Conservation (phyloP, 1,140 invertebrate species). For the Panagrolaimus sp. region DNA sequence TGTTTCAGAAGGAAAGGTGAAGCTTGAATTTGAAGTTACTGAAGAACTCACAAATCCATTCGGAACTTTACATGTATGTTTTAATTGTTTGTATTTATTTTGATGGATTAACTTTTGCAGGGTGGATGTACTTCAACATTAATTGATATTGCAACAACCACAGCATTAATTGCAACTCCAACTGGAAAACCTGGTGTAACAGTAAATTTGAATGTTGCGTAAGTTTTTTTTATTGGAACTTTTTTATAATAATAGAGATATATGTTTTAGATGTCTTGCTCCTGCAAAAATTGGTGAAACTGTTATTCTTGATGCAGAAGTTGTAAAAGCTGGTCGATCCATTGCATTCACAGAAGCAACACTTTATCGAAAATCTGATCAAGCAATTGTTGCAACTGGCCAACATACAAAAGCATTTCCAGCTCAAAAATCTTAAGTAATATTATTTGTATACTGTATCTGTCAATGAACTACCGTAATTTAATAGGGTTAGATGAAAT, state of each 20-base stretch:
- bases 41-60: conserved; percentile 32
- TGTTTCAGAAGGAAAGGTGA: conserved; percentile 31
- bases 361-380: conserved; percentile 24
- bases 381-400: conserved; percentile 29
- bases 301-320: conserved; percentile 73
- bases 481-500: too few relatives aligned
- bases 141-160: conserved; percentile 39
- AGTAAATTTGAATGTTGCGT: conserved; percentile 36
- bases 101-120: too few relatives aligned
- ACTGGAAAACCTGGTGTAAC: conserved; percentile 26
- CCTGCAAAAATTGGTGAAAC: conserved; percentile 72
- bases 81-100: too few relatives aligned
- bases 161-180: conserved; percentile 27
- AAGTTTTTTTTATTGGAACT: conserved; percentile 20
- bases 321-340: conserved; percentile 71
- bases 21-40: conserved; percentile 40
- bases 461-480: too few relatives aligned
- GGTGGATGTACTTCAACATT: conserved; percentile 38
- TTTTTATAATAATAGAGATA: neutral
- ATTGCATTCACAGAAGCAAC: conserved; percentile 68
- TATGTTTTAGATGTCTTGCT: conserved; percentile 57
- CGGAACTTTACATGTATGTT: conserved; percentile 24
- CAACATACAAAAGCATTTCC: conserved; percentile 35
- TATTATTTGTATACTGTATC: too few relatives aligned
- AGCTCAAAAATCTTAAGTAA: neutral